Evolutionary conservation across 2,113 vertebrate species (phyloP), one percentile per base, ranked within the genome.

Genomic region (Crotophaga sulcirostris): DNA sequence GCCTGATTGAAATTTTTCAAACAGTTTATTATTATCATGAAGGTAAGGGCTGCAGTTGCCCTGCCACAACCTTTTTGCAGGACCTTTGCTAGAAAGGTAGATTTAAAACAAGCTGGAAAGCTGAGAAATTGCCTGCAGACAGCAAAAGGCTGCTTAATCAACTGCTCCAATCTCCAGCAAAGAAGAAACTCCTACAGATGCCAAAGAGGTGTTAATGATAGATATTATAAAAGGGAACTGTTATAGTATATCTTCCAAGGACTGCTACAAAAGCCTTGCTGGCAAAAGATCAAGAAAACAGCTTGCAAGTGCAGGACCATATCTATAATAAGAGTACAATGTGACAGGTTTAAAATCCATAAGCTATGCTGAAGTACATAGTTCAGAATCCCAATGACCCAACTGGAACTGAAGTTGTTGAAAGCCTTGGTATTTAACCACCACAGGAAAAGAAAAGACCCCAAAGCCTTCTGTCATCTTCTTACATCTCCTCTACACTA

Each of bases 241-340:
- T 84, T 94, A 90, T 76, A 81, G 74, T 96, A 51, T 88, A 89
- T 97, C 96, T 79, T 95, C 78, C 95, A 93, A 94, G 87, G 79
- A 96, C 91, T 86, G 73, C 80, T 72, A 96, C 94, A 97, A 97
- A 97, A 90, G 93, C 69, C 84, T 93, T 16, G 34, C 80, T 98
- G 97, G 96, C 96, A 96, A 87, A 91, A 97, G 95, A 97, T 96
- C 96, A 97, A 98, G 96, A 96, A 96, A 92, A 94, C 82, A 95
- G 93, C 93, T 95, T 93, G 69, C 77, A 96, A 96, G 69, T 85
- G 24, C 38, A 68, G 62, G 93, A 89, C 88, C 92, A n/a, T 86
- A 95, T 95, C 95, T 95, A 38, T 93, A 94, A 95, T 62, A 90
- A 93, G 96, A 95, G 96, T 81, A 83, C 94, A 86, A 63, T 93